Evolutionary conservation across 2,113 vertebrate genomes (phyloP), one percentile per base, ranked within the genome.

Genomic region (Glareola pratincola): DNA sequence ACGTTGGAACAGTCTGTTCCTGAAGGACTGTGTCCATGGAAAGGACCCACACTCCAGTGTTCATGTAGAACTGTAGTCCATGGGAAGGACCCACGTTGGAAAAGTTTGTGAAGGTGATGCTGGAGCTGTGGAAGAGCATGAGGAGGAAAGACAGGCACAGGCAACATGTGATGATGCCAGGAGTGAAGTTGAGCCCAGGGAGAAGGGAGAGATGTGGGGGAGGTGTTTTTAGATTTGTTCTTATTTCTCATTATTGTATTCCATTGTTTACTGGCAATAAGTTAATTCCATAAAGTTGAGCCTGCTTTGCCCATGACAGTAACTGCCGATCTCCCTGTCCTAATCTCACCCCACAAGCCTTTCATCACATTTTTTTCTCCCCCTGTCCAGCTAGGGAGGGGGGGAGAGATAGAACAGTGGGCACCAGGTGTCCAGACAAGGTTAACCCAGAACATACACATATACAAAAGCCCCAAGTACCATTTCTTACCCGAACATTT

Each of bases 401-500:
- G 27, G 37, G 22, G 29, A 73, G 9, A 0, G 14, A 30, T 0
- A 36, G 22, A 85, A 56, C 18, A 18, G 51, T 3, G 47, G 56
- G 60, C 54, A 85, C 54, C 77, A 71, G 51, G 50, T 77, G 47
- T 21, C 41, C 64, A 92, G 74, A 45, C 77, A 71, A 53, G 48
- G 62, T 15, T 10, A 69, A 67, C 82, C 74, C 66, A 41, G 29
- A 34, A 43, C 54, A 83, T 12, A 12, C 0, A 2, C 29, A 39
- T 37, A 53, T 37, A 26, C 20, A n/a, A 41, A 76, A 73, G 4
- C 60, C 90, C 41, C 20, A 73, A 48, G 43, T 20, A 34, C 0
- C 75, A 83, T 59, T 7, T 75, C 98, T 98, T 98, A 99, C 99
- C 99, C 99, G 98, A 97, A 99, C 98, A 96, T 99, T 99, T 96